Base-by-base conservation (phyloP, 2,888 invertebrate species). In the Dolomedes plantarius region DNA sequence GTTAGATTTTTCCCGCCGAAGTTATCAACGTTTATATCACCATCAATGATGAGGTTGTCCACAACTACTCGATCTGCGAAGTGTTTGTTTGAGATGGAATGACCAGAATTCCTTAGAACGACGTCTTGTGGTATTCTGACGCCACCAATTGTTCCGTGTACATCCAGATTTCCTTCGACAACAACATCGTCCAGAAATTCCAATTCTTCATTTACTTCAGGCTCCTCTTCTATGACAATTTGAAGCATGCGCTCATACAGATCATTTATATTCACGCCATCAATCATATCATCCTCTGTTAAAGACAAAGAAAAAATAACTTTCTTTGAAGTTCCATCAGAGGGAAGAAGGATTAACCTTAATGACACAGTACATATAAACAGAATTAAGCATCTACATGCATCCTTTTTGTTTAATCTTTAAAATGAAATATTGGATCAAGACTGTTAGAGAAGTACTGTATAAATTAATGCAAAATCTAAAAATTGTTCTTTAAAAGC, bases 251-350 rank as follows among this genome's bases (percentile, higher is more conserved):
- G 68, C 27, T 80, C 41, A 27, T 76, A 85, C 0, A 88, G 50
- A 16, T 77, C 11, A 7, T 29, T 39, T 19, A 88, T 50, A 32
- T 85, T 69, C 9, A 88, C 36, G 5, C 41, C 56, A 13, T 72
- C 80, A n/a, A 88, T 73, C 73, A 87, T 77, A 23, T 81, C 81
- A 19, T 82, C 46, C 0, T 19, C 80, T 86, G n/a, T 31, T 73
- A 75, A 32, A 46, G 16, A 28, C 9, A 19, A 32, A 56, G n/a
- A 9, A n/a, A 7, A 36, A 36, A 36, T 36, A 36, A 36, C 36
- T 36, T 36, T 36, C 36, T n/a, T n/a, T n/a, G n/a, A n/a, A n/a
- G n/a, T n/a, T n/a, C n/a, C n/a, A n/a, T n/a, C n/a, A n/a, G n/a
- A n/a, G n/a, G n/a, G n/a, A n/a, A n/a, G n/a, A n/a, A n/a, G n/a